Evolutionary conservation across 2,113 vertebrate species (phyloP).

Genomic region (Xiphophorus couchianus): DNA sequence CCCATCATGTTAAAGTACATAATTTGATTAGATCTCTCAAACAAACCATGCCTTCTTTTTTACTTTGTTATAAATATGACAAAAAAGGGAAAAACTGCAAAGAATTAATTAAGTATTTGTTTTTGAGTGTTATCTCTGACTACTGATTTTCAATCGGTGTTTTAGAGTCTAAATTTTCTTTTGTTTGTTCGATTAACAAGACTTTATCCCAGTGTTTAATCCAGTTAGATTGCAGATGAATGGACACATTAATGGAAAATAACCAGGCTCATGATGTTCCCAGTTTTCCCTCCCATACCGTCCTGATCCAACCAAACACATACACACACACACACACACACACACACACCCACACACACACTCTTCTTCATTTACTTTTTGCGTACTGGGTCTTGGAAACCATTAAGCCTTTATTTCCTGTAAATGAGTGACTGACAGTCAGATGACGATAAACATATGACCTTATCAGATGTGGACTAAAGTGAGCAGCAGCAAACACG

Average conservation of each 20-base stretch:
- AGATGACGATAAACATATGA: constrained; percentile 31
- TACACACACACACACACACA: too few relatives aligned
- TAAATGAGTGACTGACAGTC: constrained; percentile 28
- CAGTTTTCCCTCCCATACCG: background rate
- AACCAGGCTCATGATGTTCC: background rate
- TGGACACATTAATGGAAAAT: constrained; percentile 2
- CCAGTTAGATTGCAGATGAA: constrained; percentile 6
- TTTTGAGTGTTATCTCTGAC: too few relatives aligned
- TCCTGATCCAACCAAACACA: background rate
- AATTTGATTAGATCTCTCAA: too few relatives aligned
- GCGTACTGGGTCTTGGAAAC: background rate
- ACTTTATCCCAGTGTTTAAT: background rate
- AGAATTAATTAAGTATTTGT: too few relatives aligned
- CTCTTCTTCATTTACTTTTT: background rate
- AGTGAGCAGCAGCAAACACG: constrained; percentile 51
- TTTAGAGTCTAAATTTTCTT: background rate
- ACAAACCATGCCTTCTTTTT: too few relatives aligned
- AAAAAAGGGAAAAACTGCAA: too few relatives aligned
- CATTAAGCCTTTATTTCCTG: constrained; percentile 25
- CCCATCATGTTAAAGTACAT: too few relatives aligned
- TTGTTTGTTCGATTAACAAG: background rate
- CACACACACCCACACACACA: too few relatives aligned
- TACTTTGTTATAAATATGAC: too few relatives aligned
- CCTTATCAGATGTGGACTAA: constrained; percentile 49
- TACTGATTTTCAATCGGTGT: too few relatives aligned